Base-by-base conservation (phyloP, 1,140 invertebrate genomes). In the Drosophila ogumai region DNA sequence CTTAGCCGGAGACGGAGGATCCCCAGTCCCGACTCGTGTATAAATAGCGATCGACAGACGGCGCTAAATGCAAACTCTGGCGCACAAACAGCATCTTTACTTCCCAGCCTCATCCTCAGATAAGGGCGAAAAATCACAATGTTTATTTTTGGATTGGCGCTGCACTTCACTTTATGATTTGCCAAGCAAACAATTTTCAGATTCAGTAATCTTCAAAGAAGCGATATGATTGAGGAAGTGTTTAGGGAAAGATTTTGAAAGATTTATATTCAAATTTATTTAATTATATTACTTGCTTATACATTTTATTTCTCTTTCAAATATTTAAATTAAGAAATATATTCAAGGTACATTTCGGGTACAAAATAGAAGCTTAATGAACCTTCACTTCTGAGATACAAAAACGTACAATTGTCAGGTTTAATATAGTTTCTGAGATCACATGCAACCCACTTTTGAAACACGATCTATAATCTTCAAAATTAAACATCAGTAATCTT, bases 1-100 rank as follows among this genome's bases (percentile, higher is more conserved):
- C 60, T 66, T 66, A 57, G 43, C 32, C n/a, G 50, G 32, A 66
- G 32, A 41, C n/a, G 12, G 55, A 64, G 61, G 61, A 65, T 65
- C 56, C 52, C 52, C 52, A 31, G 43, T 15, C 22, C 19, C 34
- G 34, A 32, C 19, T n/a, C 25, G 1, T 31, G 9, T 72, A 72
- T 50, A 49, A 72, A 72, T 72, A 72, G 68, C 68, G 7, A 38
- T 32, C 28, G 28, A n/a, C 68, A 71, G 66, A 59, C 68, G 68
- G 68, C 68, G 66, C 68, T 72, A 71, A 72, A 72, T 71, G 67
- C 68, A 58, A 72, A 58, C 65, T 71, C 43, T 25, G 47, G 47
- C 38, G 40, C 44, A 41, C 19, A n/a, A 4, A 3, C 13, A 44
- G 3, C 64, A 9, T 44, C 59, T 36, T 22, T 6, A n/a, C 32